These are phyloP conservation scores for Drosophila tanythrix DNA, from an alignment of 2,888 invertebrate species.

Conservation along the genomic window DNA sequence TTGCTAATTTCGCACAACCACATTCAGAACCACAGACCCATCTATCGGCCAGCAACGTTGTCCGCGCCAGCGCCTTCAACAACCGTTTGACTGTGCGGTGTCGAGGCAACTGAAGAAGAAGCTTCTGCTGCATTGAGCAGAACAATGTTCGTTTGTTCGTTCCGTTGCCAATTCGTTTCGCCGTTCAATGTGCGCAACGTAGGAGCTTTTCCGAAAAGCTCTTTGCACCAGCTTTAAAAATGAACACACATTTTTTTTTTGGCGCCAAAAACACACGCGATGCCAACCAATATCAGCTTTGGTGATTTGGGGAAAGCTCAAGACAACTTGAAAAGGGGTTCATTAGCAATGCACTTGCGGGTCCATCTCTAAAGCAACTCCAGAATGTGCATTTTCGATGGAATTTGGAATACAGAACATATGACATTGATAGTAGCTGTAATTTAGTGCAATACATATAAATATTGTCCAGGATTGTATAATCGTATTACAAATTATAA, in stretches of 20 bases:
- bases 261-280: constrained; percentile 52
- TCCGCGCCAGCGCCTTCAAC: background rate
- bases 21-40: constrained; percentile 6
- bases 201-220: constrained; percentile 47
- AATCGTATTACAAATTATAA: background rate
- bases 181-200: constrained; percentile 12
- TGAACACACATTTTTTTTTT: constrained; percentile 31
- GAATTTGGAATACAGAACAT: background rate
- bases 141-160: constrained; percentile 19
- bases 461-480: background rate
- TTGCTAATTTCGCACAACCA: constrained; percentile 2
- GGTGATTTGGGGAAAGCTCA: constrained; percentile 39
- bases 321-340: background rate
- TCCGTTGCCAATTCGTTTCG: constrained; percentile 44
- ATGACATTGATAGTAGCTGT: background rate
- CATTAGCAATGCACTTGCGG: constrained; percentile 4
- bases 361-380: background rate
- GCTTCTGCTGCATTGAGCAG: constrained; percentile 10
- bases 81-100: constrained; percentile 13
- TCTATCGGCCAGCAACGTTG: background rate
- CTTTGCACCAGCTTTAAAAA: constrained; percentile 30
- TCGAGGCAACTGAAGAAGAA: constrained; percentile 34
- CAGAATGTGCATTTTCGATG: background rate
- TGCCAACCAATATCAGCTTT: constrained; percentile 35
- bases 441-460: background rate